Base-by-base conservation (phyloP, 2,797 vertebrate genomes). In the Leuciscus waleckii region DNA sequence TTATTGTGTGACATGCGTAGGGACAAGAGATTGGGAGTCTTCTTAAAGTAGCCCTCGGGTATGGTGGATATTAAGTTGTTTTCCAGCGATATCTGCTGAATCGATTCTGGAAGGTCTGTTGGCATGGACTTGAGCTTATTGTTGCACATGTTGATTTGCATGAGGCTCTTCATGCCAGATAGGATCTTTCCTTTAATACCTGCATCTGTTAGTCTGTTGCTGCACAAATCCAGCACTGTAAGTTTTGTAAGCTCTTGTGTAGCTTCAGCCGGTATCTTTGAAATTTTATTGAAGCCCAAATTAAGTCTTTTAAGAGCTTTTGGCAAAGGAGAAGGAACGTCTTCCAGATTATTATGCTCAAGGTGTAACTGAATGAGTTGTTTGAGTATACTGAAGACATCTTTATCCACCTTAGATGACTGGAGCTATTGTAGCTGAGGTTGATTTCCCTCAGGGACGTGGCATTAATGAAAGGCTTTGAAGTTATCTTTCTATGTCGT, bases 31-130 rank as follows among this genome's bases (percentile, higher is more conserved):
- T 94, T 95, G 84, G 92, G 92, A 82, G 95, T 92, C 73, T 90
- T 92, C 7, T 88, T 86, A 84, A 96, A 96, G 81, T 96, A 97
- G 79, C 94, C 94, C 85, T 94, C 92, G 81, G 95, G 94, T 87
- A 96, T 95, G 56, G 93, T 92, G 86, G 95, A 93, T 90, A 96
- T 95, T 0, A 94, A 96, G 85, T 96, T 96, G 83, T 96, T 96
- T 92, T 96, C 95, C 43, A 97, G 91, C n/a, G 94, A 95, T 79
- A 97, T 93, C 88, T 97, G 96, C 93, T 95, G 92, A 77, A 96
- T 93, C 86, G 96, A 97, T 69, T 93, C 83, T 68, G 94, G 95
- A 70, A 95, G 92, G 85, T 91, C 89, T 75, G 86, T 89, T 90
- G 95, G 96, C 95, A 96, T 94, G 2, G 93, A 94, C 85, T 93